A percentile compares a stretch with the other conserved stretches of the same genome.
These are phyloP conservation scores for Etia nguti DNA, from an alignment of 2,113 vertebrate genomes.

Conservation along the genomic window DNA sequence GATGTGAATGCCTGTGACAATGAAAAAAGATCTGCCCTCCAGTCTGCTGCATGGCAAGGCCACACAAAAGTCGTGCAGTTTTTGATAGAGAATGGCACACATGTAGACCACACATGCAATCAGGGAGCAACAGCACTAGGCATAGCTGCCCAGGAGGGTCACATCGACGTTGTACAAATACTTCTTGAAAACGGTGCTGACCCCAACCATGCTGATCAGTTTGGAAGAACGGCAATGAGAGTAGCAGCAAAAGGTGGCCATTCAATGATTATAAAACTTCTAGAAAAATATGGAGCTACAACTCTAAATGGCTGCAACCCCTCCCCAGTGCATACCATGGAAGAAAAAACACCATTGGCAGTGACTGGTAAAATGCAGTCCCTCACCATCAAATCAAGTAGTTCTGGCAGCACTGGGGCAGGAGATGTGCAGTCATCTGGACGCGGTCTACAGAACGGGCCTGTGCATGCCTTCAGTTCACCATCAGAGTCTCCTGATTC, in stretches of 20 bases:
- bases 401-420: slow-evolving; percentile 91
- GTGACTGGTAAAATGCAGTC: slow-evolving; percentile 87
- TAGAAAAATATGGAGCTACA: slow-evolving; percentile 93
- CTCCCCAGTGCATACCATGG: slow-evolving; percentile 94
- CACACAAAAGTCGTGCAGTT: slow-evolving; percentile 89
- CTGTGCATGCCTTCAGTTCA: slow-evolving; percentile 91
- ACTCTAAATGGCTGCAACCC: slow-evolving; percentile 88
- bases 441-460: slow-evolving; percentile 84
- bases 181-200: slow-evolving; percentile 91
- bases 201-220: slow-evolving; percentile 95
- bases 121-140: slow-evolving; percentile 96
- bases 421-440: slow-evolving; percentile 83
- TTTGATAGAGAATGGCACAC: slow-evolving; percentile 85
- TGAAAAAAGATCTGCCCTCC: slow-evolving; percentile 91
- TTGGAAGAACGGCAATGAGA: slow-evolving; percentile 94
- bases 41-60: slow-evolving; percentile 96
- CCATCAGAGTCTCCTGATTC: slow-evolving; percentile 96
- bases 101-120: slow-evolving; percentile 93
- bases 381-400: slow-evolving; percentile 91
- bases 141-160: slow-evolving; percentile 97
- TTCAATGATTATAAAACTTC: slow-evolving; percentile 86
- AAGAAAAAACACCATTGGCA: slow-evolving; percentile 81
- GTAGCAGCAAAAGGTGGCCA: slow-evolving; percentile 98
- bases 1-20: slow-evolving; percentile 93
- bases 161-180: slow-evolving; percentile 90